Percentiles rank a stretch among this genome's conserved stretches.
These are phyloP conservation scores for Atractosteus spatula DNA, from an alignment of 2,113 vertebrate genomes.

Conservation along the genomic window DNA sequence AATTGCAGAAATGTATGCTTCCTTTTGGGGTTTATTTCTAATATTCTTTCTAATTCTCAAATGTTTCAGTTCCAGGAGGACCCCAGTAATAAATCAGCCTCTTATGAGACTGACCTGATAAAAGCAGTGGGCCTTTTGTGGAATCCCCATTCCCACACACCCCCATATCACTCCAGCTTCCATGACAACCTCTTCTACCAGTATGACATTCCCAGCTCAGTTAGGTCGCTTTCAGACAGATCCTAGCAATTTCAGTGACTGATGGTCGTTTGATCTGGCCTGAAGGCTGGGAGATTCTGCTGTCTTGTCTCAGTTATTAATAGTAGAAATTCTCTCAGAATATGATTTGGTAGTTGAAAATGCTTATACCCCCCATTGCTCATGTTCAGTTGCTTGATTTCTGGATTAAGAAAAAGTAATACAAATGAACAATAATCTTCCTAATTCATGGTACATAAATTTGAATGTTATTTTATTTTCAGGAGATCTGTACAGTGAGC, in stretches of 20 bases:
- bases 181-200: conserved; percentile 30
- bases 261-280: conserved; percentile 21
- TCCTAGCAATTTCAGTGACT: conserved; percentile 4
- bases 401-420: too few relatives aligned
- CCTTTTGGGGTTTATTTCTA: too few relatives aligned
- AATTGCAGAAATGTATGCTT: too few relatives aligned
- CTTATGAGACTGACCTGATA: conserved; percentile 24
- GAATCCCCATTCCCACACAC: conserved; percentile 36
- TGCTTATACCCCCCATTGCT: too few relatives aligned
- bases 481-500: too few relatives aligned
- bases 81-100: conserved; percentile 44
- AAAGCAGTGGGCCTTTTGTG: conserved; percentile 20
- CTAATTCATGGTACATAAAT: too few relatives aligned
- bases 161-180: conserved; percentile 22
- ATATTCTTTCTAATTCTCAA: too few relatives aligned
- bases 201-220: conserved; percentile 2
- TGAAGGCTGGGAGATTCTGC: conserved; percentile 3
- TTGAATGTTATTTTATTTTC: too few relatives aligned
- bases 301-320: conserved; percentile 11
- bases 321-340: too few relatives aligned
- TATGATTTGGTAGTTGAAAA: too few relatives aligned
- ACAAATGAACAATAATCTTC: too few relatives aligned
- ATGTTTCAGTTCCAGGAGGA: conserved; percentile 16
- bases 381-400: too few relatives aligned
- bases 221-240: not conserved